A percentile compares a stretch with the other conserved stretches of the same genome.
phyloP scores from a whole-genome alignment of 1,140 invertebrate genomes.

The Calycopis cecrops region DNA sequence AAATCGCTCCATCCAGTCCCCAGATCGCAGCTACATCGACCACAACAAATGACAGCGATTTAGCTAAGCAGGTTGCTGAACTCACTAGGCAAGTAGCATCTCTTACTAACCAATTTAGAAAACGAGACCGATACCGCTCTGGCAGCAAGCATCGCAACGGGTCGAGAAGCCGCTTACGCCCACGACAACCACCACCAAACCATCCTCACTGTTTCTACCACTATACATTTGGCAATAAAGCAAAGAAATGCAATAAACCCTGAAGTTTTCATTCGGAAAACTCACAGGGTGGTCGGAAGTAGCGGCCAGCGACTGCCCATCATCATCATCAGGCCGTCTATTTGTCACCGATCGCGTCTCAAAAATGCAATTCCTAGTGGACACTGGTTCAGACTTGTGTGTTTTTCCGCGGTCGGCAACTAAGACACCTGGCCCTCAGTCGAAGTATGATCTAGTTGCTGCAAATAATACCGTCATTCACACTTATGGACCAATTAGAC shows the following conservation, averaged over 20 bases:
- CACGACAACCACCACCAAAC: slow-evolving; percentile 17
- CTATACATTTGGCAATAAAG: slow-evolving; percentile 23
- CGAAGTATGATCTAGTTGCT: slow-evolving; percentile 28
- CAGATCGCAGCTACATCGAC: too few species aligned
- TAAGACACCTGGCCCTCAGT: slow-evolving; percentile 17
- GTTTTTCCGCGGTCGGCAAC: slow-evolving; percentile 32
- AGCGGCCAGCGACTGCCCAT: slow-evolving; percentile 30
- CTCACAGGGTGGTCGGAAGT: slow-evolving; percentile 28
- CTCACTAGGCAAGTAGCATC: neutral
- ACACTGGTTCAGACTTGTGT: slow-evolving; percentile 39
- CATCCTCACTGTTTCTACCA: slow-evolving; percentile 34
- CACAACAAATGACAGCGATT: neutral
- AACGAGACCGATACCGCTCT: slow-evolving; percentile 1
- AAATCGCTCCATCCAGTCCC: neutral
- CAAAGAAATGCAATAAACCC: slow-evolving; percentile 26
- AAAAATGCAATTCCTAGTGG: slow-evolving; percentile 31
- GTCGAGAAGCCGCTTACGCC: slow-evolving; percentile 3
- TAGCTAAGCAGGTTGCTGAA: slow-evolving; percentile 2
- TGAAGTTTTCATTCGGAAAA: slow-evolving; percentile 30
- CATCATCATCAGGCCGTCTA: slow-evolving; percentile 28
- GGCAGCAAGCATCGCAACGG: neutral
- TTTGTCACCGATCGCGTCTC: slow-evolving; percentile 27
- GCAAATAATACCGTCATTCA: slow-evolving; percentile 38
- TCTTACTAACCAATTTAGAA: too few species aligned
- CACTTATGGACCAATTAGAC: slow-evolving; percentile 42